A percentile compares a stretch with the other conserved stretches of the same genome.
phyloP scores from a whole-genome alignment of 2,797 vertebrate species.

The Numenius phaeopus region DNA sequence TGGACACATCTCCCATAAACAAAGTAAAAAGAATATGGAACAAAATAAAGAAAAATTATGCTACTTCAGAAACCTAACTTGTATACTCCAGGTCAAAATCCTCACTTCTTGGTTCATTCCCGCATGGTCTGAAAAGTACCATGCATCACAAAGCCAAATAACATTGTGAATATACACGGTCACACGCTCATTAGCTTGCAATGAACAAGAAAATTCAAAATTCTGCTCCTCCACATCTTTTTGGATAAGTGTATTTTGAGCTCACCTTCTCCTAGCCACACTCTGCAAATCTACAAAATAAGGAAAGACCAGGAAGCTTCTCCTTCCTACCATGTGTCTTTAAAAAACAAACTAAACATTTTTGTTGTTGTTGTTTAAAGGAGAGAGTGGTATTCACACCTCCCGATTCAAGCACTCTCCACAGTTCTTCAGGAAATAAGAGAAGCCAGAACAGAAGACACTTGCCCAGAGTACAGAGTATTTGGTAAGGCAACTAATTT shows the following conservation, averaged over 20 bases:
- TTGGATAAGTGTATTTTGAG: neutral
- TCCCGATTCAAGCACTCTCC: neutral
- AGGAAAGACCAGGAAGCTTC: neutral
- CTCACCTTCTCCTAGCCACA: neutral
- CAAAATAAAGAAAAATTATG: neutral
- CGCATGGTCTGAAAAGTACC: neutral
- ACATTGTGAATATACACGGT: fast-evolving
- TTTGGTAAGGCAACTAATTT: neutral
- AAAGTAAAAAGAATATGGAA: neutral
- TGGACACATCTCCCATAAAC: neutral
- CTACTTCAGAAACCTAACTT: neutral
- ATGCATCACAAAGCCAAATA: neutral
- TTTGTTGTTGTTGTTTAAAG: neutral
- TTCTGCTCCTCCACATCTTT: neutral
- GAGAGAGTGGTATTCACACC: neutral
- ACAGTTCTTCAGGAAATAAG: neutral
- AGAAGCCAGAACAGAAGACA: neutral
- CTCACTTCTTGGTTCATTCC: neutral
- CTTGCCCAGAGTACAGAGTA: neutral
- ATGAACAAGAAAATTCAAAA: neutral
- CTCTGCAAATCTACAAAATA: neutral
- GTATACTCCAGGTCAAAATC: neutral
- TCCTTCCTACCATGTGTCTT: fast-evolving
- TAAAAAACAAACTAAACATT: neutral
- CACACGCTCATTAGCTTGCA: neutral